Base-by-base conservation (phyloP, 2,113 vertebrate genomes). In the Origma solitaria region DNA sequence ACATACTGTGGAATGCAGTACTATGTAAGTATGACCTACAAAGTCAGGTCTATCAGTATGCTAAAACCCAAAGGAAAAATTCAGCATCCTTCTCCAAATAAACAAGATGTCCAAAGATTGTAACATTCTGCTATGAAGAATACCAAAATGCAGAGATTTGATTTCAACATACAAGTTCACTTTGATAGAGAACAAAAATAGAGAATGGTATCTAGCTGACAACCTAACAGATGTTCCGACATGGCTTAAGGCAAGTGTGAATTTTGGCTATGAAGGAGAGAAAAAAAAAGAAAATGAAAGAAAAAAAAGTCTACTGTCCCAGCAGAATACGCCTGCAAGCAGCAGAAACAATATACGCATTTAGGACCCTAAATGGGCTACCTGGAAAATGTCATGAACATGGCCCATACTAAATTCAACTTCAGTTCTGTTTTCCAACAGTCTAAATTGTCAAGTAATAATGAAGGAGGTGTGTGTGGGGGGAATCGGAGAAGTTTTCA, bases 381-480 rank as follows among this genome's bases (percentile, higher is more conserved):
- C 56, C 50, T 61, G 33, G 50, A 73, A 88, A 88, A 77, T 14
- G 22, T 61, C 10, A 33, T 28, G 5, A 69, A 81, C 17, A 22
- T 17, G 9, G 40, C 20, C 35, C 25, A 45, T 13, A 44, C 21
- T 72, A 31, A 73, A n/a, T n/a, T n/a, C n/a, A n/a, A 80, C 27
- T 60, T 86, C 49, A 45, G 22, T 42, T 90, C 47, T 54, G 37
- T 69, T 88, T 82, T 73, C 65, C 50, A 88, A 7, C 27, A 88
- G 30, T n/a, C 20, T 33, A 69, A 86, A 15, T 4, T 58, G 49
- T 44, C 47, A 82, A 12, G 21, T 11, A 72, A 33, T 28, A 84
- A 61, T 30, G 56, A 66, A 82, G 47, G 2, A 7, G 8, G 3
- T 13, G 25, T 4, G 19, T 3, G 8, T 7, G n/a, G 2, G 2